Percentiles rank a stretch among this genome's conserved stretches.
These are phyloP conservation scores for Dinoponera quadriceps DNA, from an alignment of 1,140 invertebrate genomes.

Conservation along the genomic window DNA sequence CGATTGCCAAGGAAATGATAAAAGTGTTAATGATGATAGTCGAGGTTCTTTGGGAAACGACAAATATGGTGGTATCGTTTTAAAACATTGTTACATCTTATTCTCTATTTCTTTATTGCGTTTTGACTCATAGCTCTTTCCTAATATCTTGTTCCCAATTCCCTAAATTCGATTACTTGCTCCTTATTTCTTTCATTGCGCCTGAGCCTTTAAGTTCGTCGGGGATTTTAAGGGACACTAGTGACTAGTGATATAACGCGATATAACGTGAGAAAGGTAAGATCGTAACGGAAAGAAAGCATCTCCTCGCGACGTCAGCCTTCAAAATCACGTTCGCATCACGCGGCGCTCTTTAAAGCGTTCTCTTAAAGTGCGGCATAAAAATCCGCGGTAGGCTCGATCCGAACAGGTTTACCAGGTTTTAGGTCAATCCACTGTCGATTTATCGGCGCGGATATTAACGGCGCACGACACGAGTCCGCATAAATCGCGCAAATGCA, in stretches of 20 bases:
- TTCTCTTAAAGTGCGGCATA: constrained; percentile 22
- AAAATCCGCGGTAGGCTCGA: constrained; percentile 14
- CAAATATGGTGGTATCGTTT: no score
- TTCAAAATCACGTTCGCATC: constrained; percentile 1
- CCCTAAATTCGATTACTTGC: no score
- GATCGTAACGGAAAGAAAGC: background rate
- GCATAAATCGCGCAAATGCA: constrained; percentile 53
- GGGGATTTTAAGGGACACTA: constrained; percentile 14
- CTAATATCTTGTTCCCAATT: no score
- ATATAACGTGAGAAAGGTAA: constrained; percentile 22
- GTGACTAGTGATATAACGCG: background rate
- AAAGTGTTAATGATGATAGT: no score
- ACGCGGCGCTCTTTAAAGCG: background rate
- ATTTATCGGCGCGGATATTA: constrained; percentile 40
- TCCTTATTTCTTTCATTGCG: no score
- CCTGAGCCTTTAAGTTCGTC: background rate
- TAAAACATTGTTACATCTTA: no score
- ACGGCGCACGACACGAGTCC: constrained; percentile 26
- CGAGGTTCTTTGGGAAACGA: no score
- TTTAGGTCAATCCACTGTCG: constrained; percentile 40
- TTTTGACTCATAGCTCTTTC: no score
- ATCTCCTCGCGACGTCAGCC: background rate
- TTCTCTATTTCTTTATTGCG: no score
- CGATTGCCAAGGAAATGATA: no score
- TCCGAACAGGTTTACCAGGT: constrained; percentile 56